Base-by-base conservation (phyloP, 2,888 invertebrate genomes). In the Itoplectis maculator region DNA sequence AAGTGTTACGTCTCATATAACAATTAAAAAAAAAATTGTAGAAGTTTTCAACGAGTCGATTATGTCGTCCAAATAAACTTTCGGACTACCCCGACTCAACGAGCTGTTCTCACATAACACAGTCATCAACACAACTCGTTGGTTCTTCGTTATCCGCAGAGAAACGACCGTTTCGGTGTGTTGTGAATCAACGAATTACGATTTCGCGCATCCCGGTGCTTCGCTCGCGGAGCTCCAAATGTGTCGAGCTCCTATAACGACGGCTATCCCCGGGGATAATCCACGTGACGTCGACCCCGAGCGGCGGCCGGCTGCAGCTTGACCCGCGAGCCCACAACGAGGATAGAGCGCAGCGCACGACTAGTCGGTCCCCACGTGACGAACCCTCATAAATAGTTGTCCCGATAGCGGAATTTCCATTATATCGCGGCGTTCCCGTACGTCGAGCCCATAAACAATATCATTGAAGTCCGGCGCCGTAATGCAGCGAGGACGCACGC, bases 391-490 rank as follows among this genome's bases (percentile, higher is more conserved):
- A 90, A 90, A 90, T 90, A 90, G 87, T 85, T 84, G 83, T 79
- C 72, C 72, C 85, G 87, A 88, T 88, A 85, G 83, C 84, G 91
- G 91, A 91, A 91, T 91, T 91, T 89, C 90, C 88, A 90, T 91
- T 90, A 91, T 88, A 89, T 86, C 86, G 88, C 45, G n/a, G 59
- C 86, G 87, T 89, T 88, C 89, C 88, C 84, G 83, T 86, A 86
- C 87, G 86, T 88, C 87, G 84, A 78, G 85, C 82, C 88, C 88
- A 89, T 91, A 91, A 90, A 91, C 90, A 91, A 91, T 91, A 91
- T 90, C 90, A 89, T 90, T 88, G 89, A 89, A 87, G 84, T 86
- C 81, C 65, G 56, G 68, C n/a, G n/a, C 54, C 51, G 45, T 59
- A 70, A 54, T 56, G 76, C 35, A 59, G 35, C 35, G 29, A 51